phyloP scores from a whole-genome alignment of 2,797 vertebrate genomes.

The Mus spretus region DNA sequence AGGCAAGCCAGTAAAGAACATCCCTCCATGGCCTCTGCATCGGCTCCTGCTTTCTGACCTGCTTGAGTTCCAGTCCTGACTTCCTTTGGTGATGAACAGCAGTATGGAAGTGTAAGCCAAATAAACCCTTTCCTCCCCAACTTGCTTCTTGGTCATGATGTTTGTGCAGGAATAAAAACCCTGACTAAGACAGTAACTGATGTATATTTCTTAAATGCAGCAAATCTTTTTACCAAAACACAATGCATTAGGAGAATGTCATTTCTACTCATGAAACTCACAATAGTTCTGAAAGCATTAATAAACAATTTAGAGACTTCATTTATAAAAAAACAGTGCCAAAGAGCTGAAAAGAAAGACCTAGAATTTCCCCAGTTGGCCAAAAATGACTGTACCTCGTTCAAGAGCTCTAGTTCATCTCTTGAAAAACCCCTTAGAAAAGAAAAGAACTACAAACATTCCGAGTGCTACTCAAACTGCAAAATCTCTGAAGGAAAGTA shows the following conservation, averaged over 20 bases:
- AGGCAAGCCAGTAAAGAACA: no score
- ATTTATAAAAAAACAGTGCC: constrained; percentile 48
- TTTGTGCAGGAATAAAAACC: no score
- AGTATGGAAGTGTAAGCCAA: no score
- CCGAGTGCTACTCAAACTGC: neutral
- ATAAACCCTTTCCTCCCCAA: no score
- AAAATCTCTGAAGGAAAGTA: constrained; percentile 56
- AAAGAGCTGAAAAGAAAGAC: constrained; percentile 28
- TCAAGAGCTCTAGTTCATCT: constrained; percentile 33
- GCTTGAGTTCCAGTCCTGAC: no score
- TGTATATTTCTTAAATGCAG: constrained; percentile 48
- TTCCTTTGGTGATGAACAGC: no score
- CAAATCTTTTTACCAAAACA: constrained; percentile 54
- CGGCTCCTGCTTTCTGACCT: no score
- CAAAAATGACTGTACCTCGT: constrained; percentile 23
- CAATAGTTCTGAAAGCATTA: constrained; percentile 62
- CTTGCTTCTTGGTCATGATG: no score
- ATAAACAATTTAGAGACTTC: constrained; percentile 41
- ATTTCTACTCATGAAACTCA: constrained; percentile 35
- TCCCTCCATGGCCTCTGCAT: no score
- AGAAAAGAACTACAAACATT: constrained; percentile 53
- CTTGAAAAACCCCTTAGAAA: constrained; percentile 32
- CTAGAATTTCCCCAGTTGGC: neutral
- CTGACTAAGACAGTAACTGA: neutral
- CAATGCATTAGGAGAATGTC: neutral